Percentiles rank a stretch among this genome's conserved stretches.
These are phyloP conservation scores for Iphiclides podalirius DNA, from an alignment of 2,888 invertebrate species.

Conservation along the genomic window DNA sequence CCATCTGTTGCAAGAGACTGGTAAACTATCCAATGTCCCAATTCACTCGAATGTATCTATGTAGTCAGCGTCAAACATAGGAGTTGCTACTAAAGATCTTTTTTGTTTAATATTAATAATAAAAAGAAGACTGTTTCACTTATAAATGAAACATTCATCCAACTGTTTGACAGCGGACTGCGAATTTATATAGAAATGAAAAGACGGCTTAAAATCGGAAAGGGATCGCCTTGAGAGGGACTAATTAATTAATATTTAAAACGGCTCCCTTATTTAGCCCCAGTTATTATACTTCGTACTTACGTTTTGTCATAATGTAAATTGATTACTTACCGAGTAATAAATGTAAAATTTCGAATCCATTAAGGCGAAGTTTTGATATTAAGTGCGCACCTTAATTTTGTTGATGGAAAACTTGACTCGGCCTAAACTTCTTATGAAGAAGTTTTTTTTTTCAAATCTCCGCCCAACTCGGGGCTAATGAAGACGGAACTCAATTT, in stretches of 20 bases:
- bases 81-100: too few relatives aligned
- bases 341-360: constrained; percentile 74
- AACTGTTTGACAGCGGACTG: constrained; percentile 8
- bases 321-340: constrained; percentile 56
- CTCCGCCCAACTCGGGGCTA: constrained; percentile 37
- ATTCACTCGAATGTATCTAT: too few relatives aligned
- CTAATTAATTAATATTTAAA: constrained; percentile 26
- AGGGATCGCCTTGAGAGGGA: constrained; percentile 24
- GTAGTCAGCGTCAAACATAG: too few relatives aligned
- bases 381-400: constrained; percentile 72
- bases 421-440: constrained; percentile 61
- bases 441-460: constrained; percentile 54
- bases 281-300: constrained; percentile 23
- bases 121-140: neutral
- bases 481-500: constrained; percentile 72
- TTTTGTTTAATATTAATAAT: neutral
- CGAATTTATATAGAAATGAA: constrained; percentile 20
- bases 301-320: constrained; percentile 43
- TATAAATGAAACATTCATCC: constrained; percentile 4
- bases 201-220: constrained; percentile 25
- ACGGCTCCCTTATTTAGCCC: constrained; percentile 18
- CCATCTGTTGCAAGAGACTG: too few relatives aligned
- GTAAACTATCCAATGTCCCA: too few relatives aligned
- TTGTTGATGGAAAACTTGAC: constrained; percentile 74
- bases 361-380: constrained; percentile 71